phyloP scores from a whole-genome alignment of 2,113 vertebrate genomes.

The Bolborhynchus lineola region DNA sequence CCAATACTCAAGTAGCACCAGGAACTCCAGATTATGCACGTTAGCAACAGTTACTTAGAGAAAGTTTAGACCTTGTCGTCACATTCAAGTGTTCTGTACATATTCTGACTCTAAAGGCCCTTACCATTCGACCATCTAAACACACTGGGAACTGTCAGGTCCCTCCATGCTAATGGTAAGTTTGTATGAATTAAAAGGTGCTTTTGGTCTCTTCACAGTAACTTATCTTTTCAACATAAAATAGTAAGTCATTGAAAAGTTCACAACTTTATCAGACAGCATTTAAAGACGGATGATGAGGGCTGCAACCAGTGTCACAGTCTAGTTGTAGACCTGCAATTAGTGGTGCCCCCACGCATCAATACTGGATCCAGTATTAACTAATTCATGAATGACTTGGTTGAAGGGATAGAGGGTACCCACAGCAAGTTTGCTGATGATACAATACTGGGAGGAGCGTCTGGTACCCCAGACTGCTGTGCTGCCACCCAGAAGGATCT shows the following conservation, averaged over 20 bases:
- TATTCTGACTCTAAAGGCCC: neutral
- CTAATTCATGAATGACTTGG: neutral
- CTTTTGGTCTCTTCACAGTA: neutral
- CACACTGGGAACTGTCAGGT: neutral
- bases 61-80: neutral
- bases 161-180: neutral
- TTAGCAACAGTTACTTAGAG: neutral
- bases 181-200: neutral
- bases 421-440: neutral
- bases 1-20: neutral
- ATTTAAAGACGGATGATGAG: neutral
- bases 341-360: neutral
- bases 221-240: neutral
- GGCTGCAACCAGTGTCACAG: too few species aligned
- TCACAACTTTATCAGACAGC: neutral
- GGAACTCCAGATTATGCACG: neutral
- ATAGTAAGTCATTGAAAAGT: neutral
- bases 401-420: neutral
- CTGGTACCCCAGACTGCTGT: neutral
- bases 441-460: neutral
- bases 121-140: neutral
- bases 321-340: neutral
- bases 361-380: neutral
- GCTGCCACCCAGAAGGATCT: neutral
- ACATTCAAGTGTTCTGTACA: neutral